phyloP scores from a whole-genome alignment of 2,888 invertebrate species.

The Liposcelis brunnea region DNA sequence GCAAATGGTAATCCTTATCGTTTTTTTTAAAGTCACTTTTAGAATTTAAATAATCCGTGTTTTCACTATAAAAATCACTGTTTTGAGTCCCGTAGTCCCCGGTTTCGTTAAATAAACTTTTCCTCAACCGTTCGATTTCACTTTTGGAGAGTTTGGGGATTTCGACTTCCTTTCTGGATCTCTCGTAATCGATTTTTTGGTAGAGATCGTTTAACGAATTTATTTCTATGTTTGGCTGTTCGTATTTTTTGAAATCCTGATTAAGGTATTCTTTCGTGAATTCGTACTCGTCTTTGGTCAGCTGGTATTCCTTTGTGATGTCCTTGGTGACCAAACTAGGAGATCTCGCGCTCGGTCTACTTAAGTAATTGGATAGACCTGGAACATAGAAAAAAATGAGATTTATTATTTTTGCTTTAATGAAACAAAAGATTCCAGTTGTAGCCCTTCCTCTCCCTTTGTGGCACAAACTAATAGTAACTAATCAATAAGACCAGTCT shows the following conservation, averaged over 20 bases:
- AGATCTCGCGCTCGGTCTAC: not conserved
- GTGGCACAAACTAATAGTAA: no score
- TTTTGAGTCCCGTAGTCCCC: no score
- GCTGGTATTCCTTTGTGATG: conserved; percentile 1
- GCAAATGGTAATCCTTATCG: not conserved
- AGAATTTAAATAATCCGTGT: no score
- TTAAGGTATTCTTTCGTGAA: conserved; percentile 6
- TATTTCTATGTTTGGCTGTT: conserved; percentile 1
- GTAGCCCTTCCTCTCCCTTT: no score
- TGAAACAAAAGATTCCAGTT: no score
- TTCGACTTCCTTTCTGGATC: not conserved
- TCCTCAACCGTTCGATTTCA: conserved; percentile 1
- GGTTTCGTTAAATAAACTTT: conserved; percentile 1
- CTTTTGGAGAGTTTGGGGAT: not conserved
- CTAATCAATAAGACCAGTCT: no score
- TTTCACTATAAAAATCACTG: no score
- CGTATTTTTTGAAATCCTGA: conserved; percentile 2
- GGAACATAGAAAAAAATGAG: not conserved
- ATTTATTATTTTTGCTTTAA: no score
- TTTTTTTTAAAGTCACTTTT: no score
- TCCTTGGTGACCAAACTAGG: not conserved
- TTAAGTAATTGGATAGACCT: conserved; percentile 3
- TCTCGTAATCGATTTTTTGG: not conserved
- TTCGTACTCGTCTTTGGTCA: conserved; percentile 7
- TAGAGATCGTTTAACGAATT: not conserved